These are phyloP conservation scores for Nasonia vitripennis DNA, from an alignment of 1,140 invertebrate species.

Conservation along the genomic window DNA sequence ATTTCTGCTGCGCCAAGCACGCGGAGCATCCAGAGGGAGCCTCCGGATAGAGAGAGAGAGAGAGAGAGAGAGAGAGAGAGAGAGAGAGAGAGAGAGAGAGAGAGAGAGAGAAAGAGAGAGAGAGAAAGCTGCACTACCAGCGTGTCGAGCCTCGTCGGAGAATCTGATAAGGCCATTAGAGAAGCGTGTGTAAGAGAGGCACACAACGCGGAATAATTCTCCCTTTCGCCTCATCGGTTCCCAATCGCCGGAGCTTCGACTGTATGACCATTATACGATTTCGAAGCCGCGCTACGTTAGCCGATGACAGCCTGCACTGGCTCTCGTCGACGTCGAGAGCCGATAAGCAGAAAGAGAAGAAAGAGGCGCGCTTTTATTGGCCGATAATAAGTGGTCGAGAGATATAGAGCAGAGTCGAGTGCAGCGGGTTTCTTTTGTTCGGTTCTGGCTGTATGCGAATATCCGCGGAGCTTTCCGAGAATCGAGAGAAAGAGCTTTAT, in stretches of 20 bases:
- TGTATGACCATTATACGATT: conserved; percentile 18
- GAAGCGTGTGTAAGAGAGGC: neutral
- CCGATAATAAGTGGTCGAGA: conserved; percentile 39
- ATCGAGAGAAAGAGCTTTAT: neutral
- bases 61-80: too few species aligned
- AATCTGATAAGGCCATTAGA: conserved; percentile 17
- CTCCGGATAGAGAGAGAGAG: neutral
- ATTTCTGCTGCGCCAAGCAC: too few species aligned
- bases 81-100: too few species aligned
- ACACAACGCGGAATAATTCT: neutral
- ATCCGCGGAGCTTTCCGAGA: neutral
- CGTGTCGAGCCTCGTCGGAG: neutral
- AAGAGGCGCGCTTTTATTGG: conserved; percentile 20
- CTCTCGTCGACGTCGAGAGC: neutral
- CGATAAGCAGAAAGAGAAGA: neutral
- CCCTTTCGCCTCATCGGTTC: neutral
- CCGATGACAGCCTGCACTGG: conserved; percentile 15
- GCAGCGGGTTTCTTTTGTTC: conserved; percentile 3
- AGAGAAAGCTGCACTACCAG: neutral
- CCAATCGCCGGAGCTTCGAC: neutral
- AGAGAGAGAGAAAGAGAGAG: too few species aligned
- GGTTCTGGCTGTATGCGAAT: neutral
- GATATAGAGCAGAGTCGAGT: neutral
- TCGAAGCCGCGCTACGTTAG: conserved; percentile 15
- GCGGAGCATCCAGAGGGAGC: neutral